phyloP scores from a whole-genome alignment of 2,113 vertebrate species.

The Triplophysa rosa region DNA sequence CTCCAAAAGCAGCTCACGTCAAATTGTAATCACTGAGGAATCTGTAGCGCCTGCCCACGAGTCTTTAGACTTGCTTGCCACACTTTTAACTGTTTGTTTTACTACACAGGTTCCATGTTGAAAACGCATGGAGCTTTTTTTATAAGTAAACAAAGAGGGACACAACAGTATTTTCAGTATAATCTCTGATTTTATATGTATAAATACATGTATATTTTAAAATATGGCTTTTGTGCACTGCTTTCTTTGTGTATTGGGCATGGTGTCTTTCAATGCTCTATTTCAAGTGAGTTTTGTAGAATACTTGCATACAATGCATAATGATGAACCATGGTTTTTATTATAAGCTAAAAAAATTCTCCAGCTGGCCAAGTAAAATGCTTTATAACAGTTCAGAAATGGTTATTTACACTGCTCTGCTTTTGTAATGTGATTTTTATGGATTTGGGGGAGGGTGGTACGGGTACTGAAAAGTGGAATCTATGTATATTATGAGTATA shows the following conservation, averaged over 20 bases:
- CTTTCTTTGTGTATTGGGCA: slow-evolving; percentile 38
- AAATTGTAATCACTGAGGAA: slow-evolving; percentile 6
- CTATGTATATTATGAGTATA: slow-evolving; percentile 57
- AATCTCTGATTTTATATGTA: slow-evolving; percentile 41
- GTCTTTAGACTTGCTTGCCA: slow-evolving; percentile 15
- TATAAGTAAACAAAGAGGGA: slow-evolving; percentile 19
- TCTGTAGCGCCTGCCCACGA: slow-evolving; percentile 6
- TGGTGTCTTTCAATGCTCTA: slow-evolving; percentile 19
- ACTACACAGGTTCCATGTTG: neutral
- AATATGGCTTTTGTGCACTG: slow-evolving; percentile 39
- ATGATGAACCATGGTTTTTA: slow-evolving; percentile 13
- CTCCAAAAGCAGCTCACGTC: slow-evolving; percentile 37
- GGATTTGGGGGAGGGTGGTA: neutral
- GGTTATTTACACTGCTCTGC: slow-evolving; percentile 17
- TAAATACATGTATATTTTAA: slow-evolving; percentile 45
- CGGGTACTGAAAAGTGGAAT: slow-evolving; percentile 38
- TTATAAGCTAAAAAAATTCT: slow-evolving; percentile 19
- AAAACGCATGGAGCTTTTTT: neutral
- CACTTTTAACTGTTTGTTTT: slow-evolving; percentile 1
- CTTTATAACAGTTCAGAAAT: slow-evolving; percentile 26
- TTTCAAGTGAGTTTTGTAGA: slow-evolving; percentile 37
- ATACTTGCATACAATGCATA: slow-evolving; percentile 11
- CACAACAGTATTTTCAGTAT: slow-evolving; percentile 38
- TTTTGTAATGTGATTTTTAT: slow-evolving; percentile 48
- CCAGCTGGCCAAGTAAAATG: slow-evolving; percentile 30